Conservation (phyloP, 1,140 invertebrate species). For the Hestina assimilis region DNA sequence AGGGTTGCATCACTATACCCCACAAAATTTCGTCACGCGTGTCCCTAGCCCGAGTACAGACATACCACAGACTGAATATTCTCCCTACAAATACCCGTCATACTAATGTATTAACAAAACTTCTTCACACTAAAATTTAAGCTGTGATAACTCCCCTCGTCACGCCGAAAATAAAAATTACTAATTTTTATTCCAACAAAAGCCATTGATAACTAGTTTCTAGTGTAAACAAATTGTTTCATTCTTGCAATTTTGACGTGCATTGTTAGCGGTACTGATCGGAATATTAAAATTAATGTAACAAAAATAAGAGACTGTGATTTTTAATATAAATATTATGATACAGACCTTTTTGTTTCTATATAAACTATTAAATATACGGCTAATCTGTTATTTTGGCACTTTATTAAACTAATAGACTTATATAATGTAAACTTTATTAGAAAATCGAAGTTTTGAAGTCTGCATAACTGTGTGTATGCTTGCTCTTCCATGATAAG, state of each 20-base stretch:
- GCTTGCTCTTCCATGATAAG: too few relatives aligned
- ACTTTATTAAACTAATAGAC: too few relatives aligned
- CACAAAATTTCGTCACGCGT: constrained; percentile 66
- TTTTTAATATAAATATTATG: constrained; percentile 3
- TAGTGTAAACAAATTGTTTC: constrained; percentile 71
- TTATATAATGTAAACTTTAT: too few relatives aligned
- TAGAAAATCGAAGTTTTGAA: too few relatives aligned
- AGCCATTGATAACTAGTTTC: constrained; percentile 60
- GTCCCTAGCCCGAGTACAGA: constrained; percentile 39
- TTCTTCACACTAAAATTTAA: background rate
- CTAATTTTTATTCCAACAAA: constrained; percentile 66
- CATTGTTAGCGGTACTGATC: constrained; percentile 17
- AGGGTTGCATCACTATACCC: constrained; percentile 68
- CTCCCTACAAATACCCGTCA: background rate
- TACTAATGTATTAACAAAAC: constrained; percentile 9
- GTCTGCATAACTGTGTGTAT: too few relatives aligned
- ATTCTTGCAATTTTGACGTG: constrained; percentile 39
- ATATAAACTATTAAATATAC: too few relatives aligned
- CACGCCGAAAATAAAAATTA: constrained; percentile 53
- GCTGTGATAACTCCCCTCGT: constrained; percentile 34
- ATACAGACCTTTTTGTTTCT: too few relatives aligned
- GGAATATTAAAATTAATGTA: constrained; percentile 6
- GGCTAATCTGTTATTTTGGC: too few relatives aligned
- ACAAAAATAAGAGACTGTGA: background rate
- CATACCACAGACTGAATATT: constrained; percentile 39